Evolutionary conservation across 2,888 invertebrate species (phyloP), one percentile per base, ranked within the genome.

Genomic region (Lasioglossum malachurum): DNA sequence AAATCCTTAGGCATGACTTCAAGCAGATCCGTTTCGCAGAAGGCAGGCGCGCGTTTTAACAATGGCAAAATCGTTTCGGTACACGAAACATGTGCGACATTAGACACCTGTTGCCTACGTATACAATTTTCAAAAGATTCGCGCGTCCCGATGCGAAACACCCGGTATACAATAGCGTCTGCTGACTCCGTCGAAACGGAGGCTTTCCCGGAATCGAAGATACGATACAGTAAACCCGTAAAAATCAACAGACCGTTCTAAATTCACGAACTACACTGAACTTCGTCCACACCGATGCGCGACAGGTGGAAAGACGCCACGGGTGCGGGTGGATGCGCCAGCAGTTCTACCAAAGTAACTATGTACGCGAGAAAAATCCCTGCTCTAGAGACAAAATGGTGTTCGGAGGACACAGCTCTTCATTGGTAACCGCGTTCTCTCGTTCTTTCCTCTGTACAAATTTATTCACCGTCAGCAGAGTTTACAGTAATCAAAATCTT

Each of bases 41-140:
- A 35, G 8, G n/a, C 38, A 35, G n/a, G 27, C n/a, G 14, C 38
- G 35, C 14, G 10, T 44, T 53, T 67, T 75, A 44, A 75, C 19
- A 35, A 64, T 19, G 7, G 64, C 7, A 31, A 31, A 35, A 27
- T 78, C 74, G 10, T 78, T 57, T 69, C 73, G 31, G 73, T 72
- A 53, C 19, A 23, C n/a, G 19, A 78, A 27, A 75, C 83, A 86
- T 89, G 84, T 87, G 82, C 78, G 77, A 49, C 77, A 77, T 81
- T 84, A 89, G 91, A 92, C 94, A 93, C 94, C 93, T 93, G 93
- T 93, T 93, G 93, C 92, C 89, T 81, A 73, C 82, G 79, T 88
- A 77, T 69, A 72, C 82, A 31, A 85, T 75, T 87, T 89, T 88
- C 83, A 82, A 91, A 87, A 84, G 67, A 12, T 87, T 83, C 82